Base-by-base conservation (phyloP, 2,888 invertebrate species). In the Drosophila anomelani region DNA sequence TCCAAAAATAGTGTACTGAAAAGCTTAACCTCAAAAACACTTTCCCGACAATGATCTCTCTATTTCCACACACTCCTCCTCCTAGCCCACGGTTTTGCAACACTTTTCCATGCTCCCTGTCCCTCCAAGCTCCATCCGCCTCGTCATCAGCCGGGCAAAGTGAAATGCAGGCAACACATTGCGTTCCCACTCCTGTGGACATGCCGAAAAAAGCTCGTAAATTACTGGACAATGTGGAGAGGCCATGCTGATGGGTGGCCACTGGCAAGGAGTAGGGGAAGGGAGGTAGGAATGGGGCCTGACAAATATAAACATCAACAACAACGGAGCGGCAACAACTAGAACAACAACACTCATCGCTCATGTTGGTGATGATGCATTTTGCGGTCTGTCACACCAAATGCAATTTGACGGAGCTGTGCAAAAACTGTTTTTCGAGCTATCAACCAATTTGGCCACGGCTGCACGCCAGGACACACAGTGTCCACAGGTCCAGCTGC, bases 301-400 rank as follows among this genome's bases (percentile, higher is more conserved):
- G 75, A 76, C 80, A 88, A 85, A 85, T 85, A 85, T 85, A 85
- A 89, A 85, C 89, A 85, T 85, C 89, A 85, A 78, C 89, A 87
- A 84, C 85, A 84, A 80, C 82, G 67, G 61, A 76, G 59, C 68
- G 64, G 53, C 72, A 69, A 46, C 73, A 69, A 46, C 66, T 80
- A 88, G 78, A 81, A 64, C 68, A 79, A 81, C 80, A 81, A 76
- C 79, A 85, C 79, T 91, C 91, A 90, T 90, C 91, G 90, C 85
- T 89, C 91, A 89, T 91, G 91, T 91, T 91, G 87, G 86, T 90
- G 92, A 90, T 92, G 92, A 91, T 92, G 91, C 92, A 92, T 92
- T 92, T 92, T 92, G 91, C 91, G 91, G 91, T 92, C 91, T 92
- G 92, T 92, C 92, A 92, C 88, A 87, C 86, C 79, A 85, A 92